Conservation (phyloP, 92 coral and sea anemone species). For the Palythoa grandis region DNA sequence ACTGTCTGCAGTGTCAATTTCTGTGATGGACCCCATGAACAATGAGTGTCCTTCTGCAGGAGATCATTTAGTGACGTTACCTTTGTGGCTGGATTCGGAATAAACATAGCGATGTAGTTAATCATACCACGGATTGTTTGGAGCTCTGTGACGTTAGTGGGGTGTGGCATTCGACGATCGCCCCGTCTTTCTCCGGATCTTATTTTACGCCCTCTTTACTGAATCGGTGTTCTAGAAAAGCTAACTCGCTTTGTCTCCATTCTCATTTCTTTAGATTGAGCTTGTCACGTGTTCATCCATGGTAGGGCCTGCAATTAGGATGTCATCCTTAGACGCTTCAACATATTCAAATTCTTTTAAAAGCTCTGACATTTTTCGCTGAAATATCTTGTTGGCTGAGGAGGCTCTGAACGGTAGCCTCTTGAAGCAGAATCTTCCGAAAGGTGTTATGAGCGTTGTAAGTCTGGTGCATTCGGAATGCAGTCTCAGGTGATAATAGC, state of each 20-base stretch:
- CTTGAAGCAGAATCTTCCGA: not conserved
- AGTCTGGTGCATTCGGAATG: slow-evolving; percentile 34
- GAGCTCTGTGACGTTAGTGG: slow-evolving; percentile 40
- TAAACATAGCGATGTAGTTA: slow-evolving; percentile 44
- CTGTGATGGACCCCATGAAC: slow-evolving; percentile 51
- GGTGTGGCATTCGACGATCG: slow-evolving; percentile 33
- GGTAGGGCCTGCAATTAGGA: slow-evolving; percentile 20
- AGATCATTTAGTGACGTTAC: slow-evolving; percentile 46
- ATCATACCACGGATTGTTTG: slow-evolving; percentile 45
- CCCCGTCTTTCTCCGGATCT: not conserved
- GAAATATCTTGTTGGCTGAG: slow-evolving; percentile 39
- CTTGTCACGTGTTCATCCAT: slow-evolving; percentile 26
- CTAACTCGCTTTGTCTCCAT: slow-evolving; percentile 5
- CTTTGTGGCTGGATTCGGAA: slow-evolving; percentile 44
- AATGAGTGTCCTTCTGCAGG: slow-evolving; percentile 34
- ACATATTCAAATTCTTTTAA: slow-evolving; percentile 24
- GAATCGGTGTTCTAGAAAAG: slow-evolving; percentile 26
- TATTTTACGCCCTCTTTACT: slow-evolving; percentile 9
- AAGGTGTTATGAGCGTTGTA: slow-evolving; percentile 12
- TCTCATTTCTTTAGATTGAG: slow-evolving; percentile 34
- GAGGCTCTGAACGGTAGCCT: slow-evolving; percentile 28
- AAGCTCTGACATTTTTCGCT: slow-evolving; percentile 32
- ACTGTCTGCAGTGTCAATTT: not conserved
- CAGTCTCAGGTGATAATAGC: not conserved
- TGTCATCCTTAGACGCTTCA: slow-evolving; percentile 35